These are phyloP conservation scores for Grantiella picta DNA, from an alignment of 2,113 vertebrate genomes.

Conservation along the genomic window DNA sequence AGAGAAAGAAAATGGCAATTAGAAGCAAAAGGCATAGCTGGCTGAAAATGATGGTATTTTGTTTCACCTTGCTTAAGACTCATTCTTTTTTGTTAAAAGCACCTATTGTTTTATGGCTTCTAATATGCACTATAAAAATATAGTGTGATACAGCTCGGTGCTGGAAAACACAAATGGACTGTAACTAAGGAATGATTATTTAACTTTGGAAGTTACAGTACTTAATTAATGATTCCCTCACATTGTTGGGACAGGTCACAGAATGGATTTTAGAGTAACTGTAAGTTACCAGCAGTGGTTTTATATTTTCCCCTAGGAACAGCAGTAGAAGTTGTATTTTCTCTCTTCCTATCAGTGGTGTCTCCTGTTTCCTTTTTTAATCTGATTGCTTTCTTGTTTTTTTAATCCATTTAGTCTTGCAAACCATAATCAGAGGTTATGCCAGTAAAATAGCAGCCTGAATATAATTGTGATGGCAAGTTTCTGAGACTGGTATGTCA, in stretches of 20 bases:
- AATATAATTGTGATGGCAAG: neutral
- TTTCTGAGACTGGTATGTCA: neutral
- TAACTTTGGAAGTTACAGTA: neutral
- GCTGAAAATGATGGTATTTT: neutral
- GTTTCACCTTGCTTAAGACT: conserved; percentile 7
- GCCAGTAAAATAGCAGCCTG: neutral
- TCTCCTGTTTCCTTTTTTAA: neutral
- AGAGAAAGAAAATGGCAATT: neutral
- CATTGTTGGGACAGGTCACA: neutral
- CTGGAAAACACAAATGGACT: neutral
- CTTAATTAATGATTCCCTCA: neutral
- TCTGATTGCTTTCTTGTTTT: neutral
- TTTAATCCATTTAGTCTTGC: neutral
- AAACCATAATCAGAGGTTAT: neutral
- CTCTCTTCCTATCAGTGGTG: neutral
- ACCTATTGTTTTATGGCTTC: neutral
- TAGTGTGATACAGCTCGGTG: neutral
- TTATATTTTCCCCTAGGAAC: neutral
- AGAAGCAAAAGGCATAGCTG: neutral
- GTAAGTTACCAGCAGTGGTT: neutral
- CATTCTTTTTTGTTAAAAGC: neutral
- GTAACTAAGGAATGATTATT: neutral
- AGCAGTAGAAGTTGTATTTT: neutral
- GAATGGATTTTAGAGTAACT: neutral
- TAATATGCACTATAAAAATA: neutral